Evolutionary conservation across 2,888 invertebrate species (phyloP).

Genomic region (Drosophila histrio): DNA sequence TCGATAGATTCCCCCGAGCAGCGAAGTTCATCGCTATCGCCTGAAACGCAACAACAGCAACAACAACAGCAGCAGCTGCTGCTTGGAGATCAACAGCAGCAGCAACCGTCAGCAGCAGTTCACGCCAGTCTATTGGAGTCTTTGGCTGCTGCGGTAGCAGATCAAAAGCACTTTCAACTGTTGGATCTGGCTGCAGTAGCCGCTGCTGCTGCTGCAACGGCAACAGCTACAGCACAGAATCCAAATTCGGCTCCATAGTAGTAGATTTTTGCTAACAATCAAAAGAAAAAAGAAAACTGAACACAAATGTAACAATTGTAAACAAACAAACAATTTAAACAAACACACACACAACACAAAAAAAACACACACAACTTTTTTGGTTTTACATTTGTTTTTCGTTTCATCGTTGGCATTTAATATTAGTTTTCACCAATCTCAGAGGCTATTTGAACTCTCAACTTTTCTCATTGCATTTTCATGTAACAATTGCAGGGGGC

Average conservation of each 20-base stretch:
- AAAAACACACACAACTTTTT: slow-evolving; percentile 1
- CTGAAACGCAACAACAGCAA: slow-evolving; percentile 56
- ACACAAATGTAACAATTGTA: slow-evolving; percentile 32
- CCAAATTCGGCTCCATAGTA: slow-evolving; percentile 59
- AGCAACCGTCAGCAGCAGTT: slow-evolving; percentile 61
- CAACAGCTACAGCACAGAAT: slow-evolving; percentile 60
- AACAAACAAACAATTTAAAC: slow-evolving; percentile 32
- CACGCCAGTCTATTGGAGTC: slow-evolving; percentile 74
- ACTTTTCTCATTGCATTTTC: slow-evolving; percentile 26
- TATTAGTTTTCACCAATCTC: too few relatives aligned
- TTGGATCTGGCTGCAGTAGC: slow-evolving; percentile 72
- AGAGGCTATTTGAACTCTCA: slow-evolving; percentile 51
- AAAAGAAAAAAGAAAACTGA: slow-evolving; percentile 1
- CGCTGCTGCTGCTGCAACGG: slow-evolving; percentile 67
- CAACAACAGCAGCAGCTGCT: slow-evolving; percentile 54
- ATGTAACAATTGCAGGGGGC: slow-evolving; percentile 17
- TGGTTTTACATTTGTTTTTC: slow-evolving; percentile 15
- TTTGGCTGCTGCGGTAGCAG: slow-evolving; percentile 74
- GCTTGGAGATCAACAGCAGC: slow-evolving; percentile 53
- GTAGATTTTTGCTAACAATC: too few relatives aligned
- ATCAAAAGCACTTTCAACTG: slow-evolving; percentile 79
- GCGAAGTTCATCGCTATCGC: slow-evolving; percentile 52
- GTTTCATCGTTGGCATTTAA: slow-evolving; percentile 23
- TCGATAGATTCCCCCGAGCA: slow-evolving; percentile 66
- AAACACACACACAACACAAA: background rate